phyloP scores from a whole-genome alignment of 1,140 invertebrate genomes.

The Pinna nobilis region DNA sequence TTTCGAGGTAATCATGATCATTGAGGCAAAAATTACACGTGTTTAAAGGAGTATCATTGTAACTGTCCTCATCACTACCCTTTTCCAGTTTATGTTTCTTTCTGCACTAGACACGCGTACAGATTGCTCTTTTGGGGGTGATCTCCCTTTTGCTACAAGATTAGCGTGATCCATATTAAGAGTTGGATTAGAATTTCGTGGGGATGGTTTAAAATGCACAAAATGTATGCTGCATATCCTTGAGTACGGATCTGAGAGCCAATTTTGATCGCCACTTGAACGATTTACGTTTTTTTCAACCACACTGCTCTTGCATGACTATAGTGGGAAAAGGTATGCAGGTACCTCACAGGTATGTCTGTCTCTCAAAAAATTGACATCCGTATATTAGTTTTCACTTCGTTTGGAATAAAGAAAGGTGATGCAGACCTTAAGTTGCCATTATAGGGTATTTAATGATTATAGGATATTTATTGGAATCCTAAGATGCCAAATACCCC shows the following conservation, averaged over 20 bases:
- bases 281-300: neutral
- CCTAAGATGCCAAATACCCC: too few relatives aligned
- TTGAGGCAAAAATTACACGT: neutral
- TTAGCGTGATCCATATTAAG: neutral
- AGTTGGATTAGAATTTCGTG: neutral
- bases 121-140: neutral
- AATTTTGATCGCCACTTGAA: neutral
- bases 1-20: neutral
- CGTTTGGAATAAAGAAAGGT: too few relatives aligned
- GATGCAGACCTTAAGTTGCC: too few relatives aligned
- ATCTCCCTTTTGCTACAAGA: neutral
- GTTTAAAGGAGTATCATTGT: neutral
- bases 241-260: neutral
- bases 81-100: conserved; percentile 1
- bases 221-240: neutral
- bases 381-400: too few relatives aligned
- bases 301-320: neutral
- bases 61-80: neutral
- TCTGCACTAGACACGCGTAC: neutral
- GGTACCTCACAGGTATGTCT: neutral
- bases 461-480: too few relatives aligned
- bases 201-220: neutral
- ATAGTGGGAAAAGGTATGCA: neutral
- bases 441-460: too few relatives aligned
- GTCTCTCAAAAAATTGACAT: too few relatives aligned